phyloP scores from a whole-genome alignment of 2,888 invertebrate species.

The Caenorhabditis sulstoni region DNA sequence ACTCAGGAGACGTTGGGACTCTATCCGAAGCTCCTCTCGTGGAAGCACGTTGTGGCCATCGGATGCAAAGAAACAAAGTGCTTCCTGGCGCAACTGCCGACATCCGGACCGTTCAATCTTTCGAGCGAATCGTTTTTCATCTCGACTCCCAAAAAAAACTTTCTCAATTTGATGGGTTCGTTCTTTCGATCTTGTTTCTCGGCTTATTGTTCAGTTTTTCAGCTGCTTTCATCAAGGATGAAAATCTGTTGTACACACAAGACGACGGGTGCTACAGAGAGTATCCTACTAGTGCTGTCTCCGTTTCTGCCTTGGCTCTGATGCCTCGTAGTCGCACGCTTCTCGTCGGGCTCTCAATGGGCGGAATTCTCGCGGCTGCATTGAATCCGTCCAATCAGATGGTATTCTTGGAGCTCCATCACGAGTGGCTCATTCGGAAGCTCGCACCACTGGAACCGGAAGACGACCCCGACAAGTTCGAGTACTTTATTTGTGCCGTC shows the following conservation, averaged over 20 bases:
- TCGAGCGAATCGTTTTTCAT: background rate
- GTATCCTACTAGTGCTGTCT: constrained; percentile 17
- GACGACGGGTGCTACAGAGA: constrained; percentile 5
- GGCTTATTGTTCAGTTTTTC: background rate
- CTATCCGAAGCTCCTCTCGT: constrained; percentile 14
- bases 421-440: constrained; percentile 42
- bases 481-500: constrained; percentile 52
- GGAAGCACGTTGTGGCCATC: constrained; percentile 39
- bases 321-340: constrained; percentile 57
- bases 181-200: background rate
- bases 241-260: constrained; percentile 18
- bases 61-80: constrained; percentile 29
- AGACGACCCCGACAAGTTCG: constrained; percentile 60
- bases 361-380: constrained; percentile 49
- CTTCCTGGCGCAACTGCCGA: background rate
- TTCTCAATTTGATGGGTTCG: constrained; percentile 5
- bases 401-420: constrained; percentile 33
- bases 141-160: background rate
- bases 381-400: constrained; percentile 54
- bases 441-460: constrained; percentile 57
- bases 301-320: constrained; percentile 40
- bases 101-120: background rate
- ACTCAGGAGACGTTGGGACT: constrained; percentile 11
- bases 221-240: background rate
- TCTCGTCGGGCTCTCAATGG: constrained; percentile 59